phyloP scores from a whole-genome alignment of 2,113 vertebrate genomes.

The Orthonyx spaldingii region DNA sequence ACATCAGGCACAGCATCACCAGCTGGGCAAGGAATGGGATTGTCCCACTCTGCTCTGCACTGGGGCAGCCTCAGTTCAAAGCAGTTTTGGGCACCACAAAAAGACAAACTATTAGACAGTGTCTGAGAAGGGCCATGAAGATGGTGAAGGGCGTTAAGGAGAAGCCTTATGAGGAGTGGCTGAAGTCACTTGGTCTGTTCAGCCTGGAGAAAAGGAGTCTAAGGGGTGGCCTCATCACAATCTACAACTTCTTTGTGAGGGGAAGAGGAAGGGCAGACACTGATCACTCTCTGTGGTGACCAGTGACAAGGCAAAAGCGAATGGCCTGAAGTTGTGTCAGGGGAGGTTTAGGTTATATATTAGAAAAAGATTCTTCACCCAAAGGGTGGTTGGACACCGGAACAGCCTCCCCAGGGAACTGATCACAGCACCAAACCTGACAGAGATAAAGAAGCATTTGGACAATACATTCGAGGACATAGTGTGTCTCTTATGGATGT shows the following conservation, averaged over 20 bases:
- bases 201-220: not conserved
- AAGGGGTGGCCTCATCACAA: not conserved
- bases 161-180: not conserved
- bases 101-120: not conserved
- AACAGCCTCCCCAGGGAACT: not conserved
- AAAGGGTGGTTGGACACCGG: not conserved
- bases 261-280: not conserved
- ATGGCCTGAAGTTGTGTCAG: not conserved
- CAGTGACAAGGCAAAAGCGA: not conserved
- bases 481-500: fast-evolving
- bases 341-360: not conserved
- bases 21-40: not conserved
- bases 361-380: not conserved
- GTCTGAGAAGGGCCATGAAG: not conserved
- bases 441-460: not conserved
- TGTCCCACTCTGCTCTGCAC: fast-evolving
- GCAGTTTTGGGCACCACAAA: not conserved
- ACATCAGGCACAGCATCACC: fast-evolving
- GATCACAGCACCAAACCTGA: not conserved
- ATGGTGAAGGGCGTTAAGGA: not conserved
- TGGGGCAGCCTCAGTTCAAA: fast-evolving
- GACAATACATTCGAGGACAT: fast-evolving
- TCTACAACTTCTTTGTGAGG: not conserved
- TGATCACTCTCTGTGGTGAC: not conserved
- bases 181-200: not conserved